phyloP scores from a whole-genome alignment of 2,797 vertebrate species.

The Okamejei kenojei region DNA sequence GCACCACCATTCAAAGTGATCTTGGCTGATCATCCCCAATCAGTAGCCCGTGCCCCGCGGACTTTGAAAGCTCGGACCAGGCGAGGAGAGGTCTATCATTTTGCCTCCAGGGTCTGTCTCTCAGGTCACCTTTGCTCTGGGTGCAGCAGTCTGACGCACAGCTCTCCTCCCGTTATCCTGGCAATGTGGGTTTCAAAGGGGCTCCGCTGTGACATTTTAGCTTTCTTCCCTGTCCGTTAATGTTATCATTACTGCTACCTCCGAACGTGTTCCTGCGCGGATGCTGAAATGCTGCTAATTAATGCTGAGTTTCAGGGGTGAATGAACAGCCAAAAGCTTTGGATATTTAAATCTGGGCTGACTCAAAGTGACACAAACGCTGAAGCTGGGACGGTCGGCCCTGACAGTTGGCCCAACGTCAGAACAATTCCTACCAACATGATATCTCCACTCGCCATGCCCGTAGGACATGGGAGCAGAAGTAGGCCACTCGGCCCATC shows the following conservation, averaged over 20 bases:
- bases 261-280: slow-evolving; percentile 1
- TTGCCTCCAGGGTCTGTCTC: neutral
- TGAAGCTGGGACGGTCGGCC: neutral
- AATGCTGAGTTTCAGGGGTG: slow-evolving; percentile 18
- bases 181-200: slow-evolving; percentile 10
- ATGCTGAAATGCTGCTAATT: slow-evolving; percentile 15
- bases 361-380: neutral
- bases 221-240: neutral
- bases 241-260: slow-evolving; percentile 8
- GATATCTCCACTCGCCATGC: neutral
- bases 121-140: neutral
- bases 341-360: slow-evolving; percentile 9
- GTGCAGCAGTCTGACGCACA: neutral
- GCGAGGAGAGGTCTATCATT: neutral
- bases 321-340: slow-evolving; percentile 25
- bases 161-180: neutral
- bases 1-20: too few species aligned
- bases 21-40: too few species aligned
- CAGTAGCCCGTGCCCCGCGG: too few species aligned
- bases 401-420: neutral
- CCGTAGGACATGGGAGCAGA: too few species aligned
- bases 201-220: slow-evolving; percentile 11
- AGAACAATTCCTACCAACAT: neutral
- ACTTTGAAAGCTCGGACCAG: too few species aligned
- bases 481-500: too few species aligned